Conservation (phyloP, 2,797 vertebrate species). For the Pangasius larnaudii region DNA sequence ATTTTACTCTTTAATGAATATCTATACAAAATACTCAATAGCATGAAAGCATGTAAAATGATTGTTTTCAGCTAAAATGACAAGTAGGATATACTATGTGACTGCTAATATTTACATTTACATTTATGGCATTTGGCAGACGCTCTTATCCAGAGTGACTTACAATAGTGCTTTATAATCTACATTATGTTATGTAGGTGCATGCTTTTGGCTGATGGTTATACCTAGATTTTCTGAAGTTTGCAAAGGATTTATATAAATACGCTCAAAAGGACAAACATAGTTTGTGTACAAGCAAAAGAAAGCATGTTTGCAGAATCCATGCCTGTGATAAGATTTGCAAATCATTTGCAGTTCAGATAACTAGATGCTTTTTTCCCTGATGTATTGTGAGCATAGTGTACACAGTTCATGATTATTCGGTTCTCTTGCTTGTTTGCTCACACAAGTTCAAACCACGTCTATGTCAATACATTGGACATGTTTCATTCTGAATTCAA, state of each 20-base stretch:
- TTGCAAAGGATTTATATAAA: background rate
- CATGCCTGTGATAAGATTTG: background rate
- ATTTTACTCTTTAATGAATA: background rate
- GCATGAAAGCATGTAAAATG: background rate
- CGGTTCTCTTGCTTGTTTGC: background rate
- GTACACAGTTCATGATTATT: conserved; percentile 2
- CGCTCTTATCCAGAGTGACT: no score
- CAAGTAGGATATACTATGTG: background rate
- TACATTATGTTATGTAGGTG: background rate
- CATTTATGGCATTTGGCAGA: no score
- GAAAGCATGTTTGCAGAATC: background rate
- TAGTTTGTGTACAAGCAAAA: no score
- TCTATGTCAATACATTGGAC: background rate
- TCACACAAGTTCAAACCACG: background rate
- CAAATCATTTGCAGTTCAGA: background rate
- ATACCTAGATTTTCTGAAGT: background rate
- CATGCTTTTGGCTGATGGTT: background rate
- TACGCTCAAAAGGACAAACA: background rate
- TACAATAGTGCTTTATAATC: no score
- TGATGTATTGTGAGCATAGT: background rate
- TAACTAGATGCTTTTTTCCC: background rate
- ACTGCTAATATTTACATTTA: no score
- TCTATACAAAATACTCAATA: background rate
- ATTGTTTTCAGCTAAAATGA: background rate
- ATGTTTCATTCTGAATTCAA: conserved; percentile 4